phyloP scores from a whole-genome alignment of 2,113 vertebrate genomes.

The Erythrocebus patas region DNA sequence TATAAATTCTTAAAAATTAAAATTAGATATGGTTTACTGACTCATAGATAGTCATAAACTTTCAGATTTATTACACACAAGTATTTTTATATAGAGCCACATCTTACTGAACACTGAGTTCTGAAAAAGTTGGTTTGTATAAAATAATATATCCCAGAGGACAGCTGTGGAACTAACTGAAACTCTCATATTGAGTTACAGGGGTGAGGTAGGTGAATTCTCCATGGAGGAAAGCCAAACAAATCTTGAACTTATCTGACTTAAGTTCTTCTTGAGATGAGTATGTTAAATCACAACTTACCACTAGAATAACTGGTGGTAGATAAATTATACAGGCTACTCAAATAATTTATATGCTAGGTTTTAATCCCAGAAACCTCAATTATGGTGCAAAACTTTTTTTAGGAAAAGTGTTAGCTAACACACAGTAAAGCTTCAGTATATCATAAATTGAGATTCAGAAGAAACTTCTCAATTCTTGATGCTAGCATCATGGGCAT shows the following conservation, averaged over 20 bases:
- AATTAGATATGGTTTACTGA: neutral
- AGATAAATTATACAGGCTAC: neutral
- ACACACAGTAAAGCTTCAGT: neutral
- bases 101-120: conserved; percentile 28
- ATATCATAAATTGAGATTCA: neutral
- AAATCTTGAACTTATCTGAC: conserved; percentile 21
- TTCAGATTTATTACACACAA: conserved; percentile 18
- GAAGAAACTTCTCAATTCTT: conserved; percentile 24
- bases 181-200: conserved; percentile 18
- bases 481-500: neutral
- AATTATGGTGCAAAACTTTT: neutral
- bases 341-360: neutral
- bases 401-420: conserved; percentile 22
- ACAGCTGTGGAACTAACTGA: neutral
- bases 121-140: neutral
- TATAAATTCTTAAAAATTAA: conserved; percentile 67
- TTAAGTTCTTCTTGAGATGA: conserved; percentile 31
- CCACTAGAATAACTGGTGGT: neutral
- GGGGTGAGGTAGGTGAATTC: neutral
- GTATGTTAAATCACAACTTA: neutral
- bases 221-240: neutral
- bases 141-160: neutral
- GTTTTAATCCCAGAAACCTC: conserved; percentile 39
- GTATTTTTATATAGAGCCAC: conserved; percentile 7
- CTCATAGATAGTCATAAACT: conserved; percentile 1